Evolutionary conservation across 2,113 vertebrate species (phyloP).

Genomic region (Dermatemys mawii): DNA sequence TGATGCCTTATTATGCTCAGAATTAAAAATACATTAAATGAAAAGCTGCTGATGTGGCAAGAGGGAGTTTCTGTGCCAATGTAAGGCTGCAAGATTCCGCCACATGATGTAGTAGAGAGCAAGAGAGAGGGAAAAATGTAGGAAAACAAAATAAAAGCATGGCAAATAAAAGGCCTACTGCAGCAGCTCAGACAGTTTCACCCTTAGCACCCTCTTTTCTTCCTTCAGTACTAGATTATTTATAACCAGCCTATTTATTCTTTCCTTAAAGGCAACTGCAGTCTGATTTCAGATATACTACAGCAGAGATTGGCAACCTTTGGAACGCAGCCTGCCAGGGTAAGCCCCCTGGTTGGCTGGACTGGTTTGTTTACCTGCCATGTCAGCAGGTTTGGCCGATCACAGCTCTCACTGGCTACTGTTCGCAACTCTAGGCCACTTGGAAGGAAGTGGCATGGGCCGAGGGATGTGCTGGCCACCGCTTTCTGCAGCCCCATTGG

Average conservation of each 20-base stretch:
- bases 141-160: neutral
- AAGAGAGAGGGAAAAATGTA: neutral
- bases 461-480: too few relatives aligned
- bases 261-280: neutral
- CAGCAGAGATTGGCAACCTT: too few relatives aligned
- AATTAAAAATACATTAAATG: constrained; percentile 53
- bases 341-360: too few relatives aligned
- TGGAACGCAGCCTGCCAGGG: too few relatives aligned
- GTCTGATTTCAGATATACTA: neutral
- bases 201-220: neutral
- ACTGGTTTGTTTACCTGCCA: too few relatives aligned
- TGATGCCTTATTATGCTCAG: constrained; percentile 22
- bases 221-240: fast-evolving
- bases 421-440: too few relatives aligned
- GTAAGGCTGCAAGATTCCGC: neutral
- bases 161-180: neutral
- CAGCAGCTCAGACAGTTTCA: neutral
- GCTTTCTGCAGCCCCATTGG: too few relatives aligned
- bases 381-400: too few relatives aligned
- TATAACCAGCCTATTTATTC: neutral
- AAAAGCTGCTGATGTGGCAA: constrained; percentile 27
- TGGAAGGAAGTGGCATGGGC: too few relatives aligned
- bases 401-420: too few relatives aligned
- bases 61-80: neutral
- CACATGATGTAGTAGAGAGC: neutral